These are phyloP conservation scores for Myripristis murdjan DNA, from an alignment of 2,797 vertebrate genomes.

Conservation along the genomic window DNA sequence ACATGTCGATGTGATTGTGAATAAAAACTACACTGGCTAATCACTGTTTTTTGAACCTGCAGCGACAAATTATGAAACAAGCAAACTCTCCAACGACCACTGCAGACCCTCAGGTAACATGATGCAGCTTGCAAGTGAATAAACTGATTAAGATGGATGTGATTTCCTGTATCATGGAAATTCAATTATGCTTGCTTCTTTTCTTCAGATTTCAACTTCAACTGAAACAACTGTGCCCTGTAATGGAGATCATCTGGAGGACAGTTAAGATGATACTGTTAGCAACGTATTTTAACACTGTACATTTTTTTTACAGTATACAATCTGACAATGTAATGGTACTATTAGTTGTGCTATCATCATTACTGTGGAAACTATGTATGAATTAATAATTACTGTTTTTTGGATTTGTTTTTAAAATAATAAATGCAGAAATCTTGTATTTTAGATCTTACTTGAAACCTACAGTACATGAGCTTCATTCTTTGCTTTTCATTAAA, in stretches of 20 bases:
- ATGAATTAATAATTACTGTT: neutral
- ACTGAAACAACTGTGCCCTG: constrained; percentile 52
- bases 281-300: neutral
- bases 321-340: neutral
- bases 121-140: neutral
- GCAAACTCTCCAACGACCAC: constrained; percentile 27
- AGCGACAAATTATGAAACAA: constrained; percentile 70
- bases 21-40: constrained; percentile 14
- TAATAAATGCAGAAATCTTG: neutral
- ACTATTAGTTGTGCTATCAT: neutral
- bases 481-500: constrained; percentile 33
- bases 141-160: neutral
- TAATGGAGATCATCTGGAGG: constrained; percentile 10
- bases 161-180: neutral
- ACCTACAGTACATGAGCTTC: neutral
- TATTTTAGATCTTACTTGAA: neutral
- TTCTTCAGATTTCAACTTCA: constrained; percentile 67
- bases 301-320: neutral
- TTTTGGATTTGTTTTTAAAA: neutral
- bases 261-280: constrained; percentile 20
- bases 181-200: neutral
- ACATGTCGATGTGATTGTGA: neutral
- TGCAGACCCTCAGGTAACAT: constrained; percentile 73
- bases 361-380: neutral
- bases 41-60: constrained; percentile 25